Percentiles rank a stretch among this genome's conserved stretches.
Evolutionary conservation across 2,888 invertebrate species (phyloP).

Genomic region (Galerucella nymphaeae): DNA sequence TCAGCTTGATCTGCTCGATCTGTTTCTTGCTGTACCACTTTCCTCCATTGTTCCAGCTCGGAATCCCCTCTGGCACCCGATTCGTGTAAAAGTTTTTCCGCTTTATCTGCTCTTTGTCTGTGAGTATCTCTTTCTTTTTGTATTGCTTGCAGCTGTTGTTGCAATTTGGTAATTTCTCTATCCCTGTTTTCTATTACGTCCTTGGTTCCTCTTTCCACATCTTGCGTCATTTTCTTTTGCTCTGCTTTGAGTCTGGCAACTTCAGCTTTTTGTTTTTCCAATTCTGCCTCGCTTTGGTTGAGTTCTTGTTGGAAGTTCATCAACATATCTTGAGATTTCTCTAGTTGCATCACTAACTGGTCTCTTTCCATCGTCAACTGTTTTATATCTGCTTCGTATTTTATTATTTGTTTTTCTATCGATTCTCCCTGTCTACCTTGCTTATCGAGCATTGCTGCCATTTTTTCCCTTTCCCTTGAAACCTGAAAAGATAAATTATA

Average conservation of each 20-base stretch:
- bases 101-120: slow-evolving; percentile 77
- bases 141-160: slow-evolving; percentile 74
- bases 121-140: slow-evolving; percentile 75
- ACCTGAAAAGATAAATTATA: slow-evolving; percentile 22
- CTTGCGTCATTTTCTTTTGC: slow-evolving; percentile 77
- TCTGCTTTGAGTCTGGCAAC: slow-evolving; percentile 79
- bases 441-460: slow-evolving; percentile 81
- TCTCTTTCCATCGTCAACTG: slow-evolving; percentile 88
- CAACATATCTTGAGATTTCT: slow-evolving; percentile 92
- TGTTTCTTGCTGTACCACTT: slow-evolving; percentile 82
- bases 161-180: slow-evolving; percentile 76
- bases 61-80: slow-evolving; percentile 71
- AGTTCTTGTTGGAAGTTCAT: slow-evolving; percentile 93
- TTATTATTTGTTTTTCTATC: slow-evolving; percentile 86
- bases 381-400: slow-evolving; percentile 86
- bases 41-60: slow-evolving; percentile 85
- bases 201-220: slow-evolving; percentile 77
- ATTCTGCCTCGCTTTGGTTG: slow-evolving; percentile 83
- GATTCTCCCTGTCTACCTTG: slow-evolving; percentile 83
- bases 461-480: slow-evolving; percentile 78
- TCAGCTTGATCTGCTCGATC: slow-evolving; percentile 83
- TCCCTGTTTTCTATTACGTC: slow-evolving; percentile 78
- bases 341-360: slow-evolving; percentile 87
- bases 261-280: slow-evolving; percentile 84
- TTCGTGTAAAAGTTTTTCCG: slow-evolving; percentile 81